Evolutionary conservation across 2,113 vertebrate species (phyloP), one percentile per base, ranked within the genome.

Genomic region (Pelmatolapia mariae): DNA sequence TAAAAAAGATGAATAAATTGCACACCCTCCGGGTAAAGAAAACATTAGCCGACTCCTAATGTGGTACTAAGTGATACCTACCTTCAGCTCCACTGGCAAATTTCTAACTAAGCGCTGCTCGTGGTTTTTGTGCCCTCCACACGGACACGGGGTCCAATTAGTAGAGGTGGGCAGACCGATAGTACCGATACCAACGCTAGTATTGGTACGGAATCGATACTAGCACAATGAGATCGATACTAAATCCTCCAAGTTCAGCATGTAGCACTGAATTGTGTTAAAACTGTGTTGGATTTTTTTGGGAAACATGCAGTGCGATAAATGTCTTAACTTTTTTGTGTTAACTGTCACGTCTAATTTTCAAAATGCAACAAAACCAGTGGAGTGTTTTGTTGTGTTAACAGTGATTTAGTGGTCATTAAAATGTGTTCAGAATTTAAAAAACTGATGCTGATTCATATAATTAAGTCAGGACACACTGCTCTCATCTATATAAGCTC

Each of bases 81-180:
- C 89, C 91, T 90, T 5, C 45, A 61, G 40, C 59, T 63, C 5
- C 8, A 16, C 68, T 52, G 24, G 53, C 38, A 90, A 83, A 88
- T 31, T 3, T 15, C 13, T 31, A 0, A 3, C 33, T 2, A 3
- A 1, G 33, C 2, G 3, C 2, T 53, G 43, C 10, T 45, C 45
- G 16, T 85, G 40, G 16, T n/a, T 90, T 94, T 92, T 94, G 40
- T 90, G 50, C 13, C 2, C 81, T 45, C 24, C 38, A 7, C 3
- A 4, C 53, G 22, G 5, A 31, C 84, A 84, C 24, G 26, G 53
- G 87, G 45, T 6, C 22, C 63, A 57, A 76, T 68, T 68, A 68
- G 19, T 38, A 68, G 61, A 66, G 4, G 33, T 22, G 61, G 33
- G 33, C 0, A 68, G 63, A 68, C 19, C 33, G 4, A 38, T 2